Evolutionary conservation across 2,888 invertebrate genomes (phyloP), one percentile per base, ranked within the genome.

Genomic region (Agrochola circellaris): DNA sequence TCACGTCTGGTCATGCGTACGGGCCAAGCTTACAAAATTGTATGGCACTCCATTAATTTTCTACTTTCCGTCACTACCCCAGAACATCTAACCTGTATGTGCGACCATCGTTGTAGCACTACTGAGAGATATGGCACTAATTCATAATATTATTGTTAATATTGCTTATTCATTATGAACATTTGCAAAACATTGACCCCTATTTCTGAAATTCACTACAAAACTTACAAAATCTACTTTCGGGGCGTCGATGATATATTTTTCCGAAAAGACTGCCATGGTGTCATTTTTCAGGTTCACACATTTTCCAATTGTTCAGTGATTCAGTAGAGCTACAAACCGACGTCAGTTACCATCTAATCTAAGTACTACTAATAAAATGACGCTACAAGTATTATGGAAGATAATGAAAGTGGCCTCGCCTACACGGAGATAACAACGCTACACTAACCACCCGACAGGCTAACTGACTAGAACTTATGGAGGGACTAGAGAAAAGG

Each of bases 401-500:
- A 94, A 94, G 95, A 93, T 92, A 93, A 93, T 93, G 91, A 93
- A 92, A 93, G 83, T 94, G 95, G 95, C 95, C 95, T 95, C 94
- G 95, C 94, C 95, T 94, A 94, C 66, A 85, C 88, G 89, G 93
- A 95, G 83, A 95, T 95, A 96, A 96, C 95, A 94, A 90, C 79
- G 79, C 84, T 81, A 88, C 82, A 82, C 88, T 87, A 85, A 74
- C 82, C 78, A 85, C 84, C 54, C 9, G 88, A 89, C 77, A 78
- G 86, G 88, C 92, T 93, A 94, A 71, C 70, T 82, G 91, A 92
- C 93, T 95, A 95, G 90, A 92, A 93, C 90, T 84, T 90, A 88
- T 95, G 96, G 96, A 96, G 95, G 96, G 96, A 96, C 93, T 96
- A 94, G 92, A 93, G 90, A 92, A 92, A 92, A 91, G 91, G 92